These are phyloP conservation scores for Scaptomyza pallida DNA, from an alignment of 1,140 invertebrate genomes.

Conservation along the genomic window DNA sequence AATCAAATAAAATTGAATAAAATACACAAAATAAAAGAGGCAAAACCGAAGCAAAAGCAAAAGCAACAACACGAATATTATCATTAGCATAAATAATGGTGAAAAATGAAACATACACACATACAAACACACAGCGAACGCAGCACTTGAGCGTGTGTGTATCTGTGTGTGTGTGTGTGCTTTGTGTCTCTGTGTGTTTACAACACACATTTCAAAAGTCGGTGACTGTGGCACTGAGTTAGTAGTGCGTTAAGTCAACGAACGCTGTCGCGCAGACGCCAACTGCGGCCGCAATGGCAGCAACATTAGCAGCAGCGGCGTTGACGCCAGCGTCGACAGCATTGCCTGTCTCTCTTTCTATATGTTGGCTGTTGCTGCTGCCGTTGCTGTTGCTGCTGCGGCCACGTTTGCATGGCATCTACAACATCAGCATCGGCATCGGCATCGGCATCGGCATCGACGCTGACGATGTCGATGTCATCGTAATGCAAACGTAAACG, in stretches of 20 bases:
- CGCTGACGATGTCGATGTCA: constrained; percentile 38
- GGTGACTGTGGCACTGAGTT: constrained; percentile 83
- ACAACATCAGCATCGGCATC: constrained; percentile 29
- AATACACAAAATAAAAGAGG: constrained; percentile 30
- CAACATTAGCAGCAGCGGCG: constrained; percentile 19
- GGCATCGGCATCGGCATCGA: no score
- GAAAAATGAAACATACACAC: constrained; percentile 65
- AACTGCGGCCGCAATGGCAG: constrained; percentile 44
- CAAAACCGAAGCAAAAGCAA: constrained; percentile 44
- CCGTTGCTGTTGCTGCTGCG: constrained; percentile 17
- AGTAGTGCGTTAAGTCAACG: constrained; percentile 83
- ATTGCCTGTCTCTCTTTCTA: constrained; percentile 33
- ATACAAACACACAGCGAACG: constrained; percentile 49
- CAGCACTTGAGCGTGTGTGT: constrained; percentile 25
- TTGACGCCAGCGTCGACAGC: constrained; percentile 22
- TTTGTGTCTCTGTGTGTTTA: constrained; percentile 44
- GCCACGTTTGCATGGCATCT: constrained; percentile 38
- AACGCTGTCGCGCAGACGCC: constrained; percentile 76
- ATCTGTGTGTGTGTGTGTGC: constrained; percentile 11
- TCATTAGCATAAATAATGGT: constrained; percentile 81
- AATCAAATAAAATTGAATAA: constrained; percentile 5
- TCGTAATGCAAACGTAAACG: constrained; percentile 51
- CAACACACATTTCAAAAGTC: constrained; percentile 82
- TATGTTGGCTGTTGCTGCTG: constrained; percentile 28
- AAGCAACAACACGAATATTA: constrained; percentile 56